phyloP scores from a whole-genome alignment of 2,888 invertebrate genomes.

The Synergus gifuensis region DNA sequence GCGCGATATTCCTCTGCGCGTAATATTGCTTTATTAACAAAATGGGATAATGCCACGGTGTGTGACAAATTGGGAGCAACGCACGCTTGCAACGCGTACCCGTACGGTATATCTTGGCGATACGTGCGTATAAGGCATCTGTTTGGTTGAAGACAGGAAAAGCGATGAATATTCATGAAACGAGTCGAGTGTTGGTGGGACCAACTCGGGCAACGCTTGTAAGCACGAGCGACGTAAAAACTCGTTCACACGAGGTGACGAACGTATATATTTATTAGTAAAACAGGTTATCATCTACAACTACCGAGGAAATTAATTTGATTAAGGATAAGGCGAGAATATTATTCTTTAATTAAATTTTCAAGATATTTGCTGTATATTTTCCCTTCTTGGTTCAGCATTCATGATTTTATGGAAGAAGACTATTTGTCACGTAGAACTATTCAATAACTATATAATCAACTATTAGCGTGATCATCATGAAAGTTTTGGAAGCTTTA shows the following conservation, averaged over 20 bases:
- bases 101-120: constrained; percentile 26
- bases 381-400: too few species aligned
- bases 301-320: background rate
- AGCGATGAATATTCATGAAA: constrained; percentile 74
- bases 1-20: constrained; percentile 53
- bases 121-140: constrained; percentile 28
- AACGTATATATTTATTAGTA: constrained; percentile 1
- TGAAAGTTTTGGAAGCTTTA: background rate
- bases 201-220: constrained; percentile 51
- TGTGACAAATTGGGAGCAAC: constrained; percentile 77
- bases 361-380: background rate
- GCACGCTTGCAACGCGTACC: constrained; percentile 64
- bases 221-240: constrained; percentile 52
- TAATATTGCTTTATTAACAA: constrained; percentile 75
- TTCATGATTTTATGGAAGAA: too few species aligned
- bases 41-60: constrained; percentile 76
- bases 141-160: constrained; percentile 61
- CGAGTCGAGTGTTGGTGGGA: constrained; percentile 57
- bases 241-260: constrained; percentile 51
- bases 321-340: background rate
- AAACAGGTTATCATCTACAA: constrained; percentile 21
- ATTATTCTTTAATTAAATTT: background rate
- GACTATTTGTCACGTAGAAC: too few species aligned
- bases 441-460: too few species aligned
- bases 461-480: background rate